A percentile compares a stretch with the other conserved stretches of the same genome.
These are phyloP conservation scores for Orestias chungarensis DNA, from an alignment of 2,797 vertebrate genomes.

Conservation along the genomic window DNA sequence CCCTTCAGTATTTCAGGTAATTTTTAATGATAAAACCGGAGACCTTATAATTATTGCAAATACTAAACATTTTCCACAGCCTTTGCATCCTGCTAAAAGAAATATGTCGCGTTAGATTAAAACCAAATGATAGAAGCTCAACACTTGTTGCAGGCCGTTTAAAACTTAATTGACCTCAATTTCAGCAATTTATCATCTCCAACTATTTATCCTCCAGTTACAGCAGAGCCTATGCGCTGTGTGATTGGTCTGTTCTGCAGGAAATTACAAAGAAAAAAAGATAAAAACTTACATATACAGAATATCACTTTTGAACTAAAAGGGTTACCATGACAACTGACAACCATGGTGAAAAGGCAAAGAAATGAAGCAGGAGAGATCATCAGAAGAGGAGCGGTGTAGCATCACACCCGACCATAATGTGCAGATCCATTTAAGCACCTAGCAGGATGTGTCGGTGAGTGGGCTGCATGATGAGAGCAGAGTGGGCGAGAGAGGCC, in stretches of 20 bases:
- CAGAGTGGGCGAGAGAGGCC: conserved; percentile 56
- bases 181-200: conserved; percentile 1
- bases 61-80: conserved; percentile 5
- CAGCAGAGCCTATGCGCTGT: too few relatives aligned
- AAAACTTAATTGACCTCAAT: neutral
- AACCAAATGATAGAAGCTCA: neutral
- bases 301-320: neutral
- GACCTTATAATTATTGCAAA: conserved; percentile 40
- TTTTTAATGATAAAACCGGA: conserved; percentile 35
- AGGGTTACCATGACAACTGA: conserved; percentile 47
- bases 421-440: conserved; percentile 42
- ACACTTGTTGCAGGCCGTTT: neutral
- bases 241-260: too few relatives aligned
- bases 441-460: conserved; percentile 58
- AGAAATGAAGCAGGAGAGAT: conserved; percentile 25
- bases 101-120: neutral
- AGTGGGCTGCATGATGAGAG: conserved; percentile 64
- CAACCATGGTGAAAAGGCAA: conserved; percentile 24
- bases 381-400: conserved; percentile 25
- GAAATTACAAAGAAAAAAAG: too few relatives aligned
- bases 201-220: conserved; percentile 11
- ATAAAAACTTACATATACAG: neutral
- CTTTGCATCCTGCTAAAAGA: neutral
- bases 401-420: conserved; percentile 21
- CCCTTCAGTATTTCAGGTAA: conserved; percentile 38